Evolutionary conservation across 2,888 invertebrate genomes (phyloP), one percentile per base, ranked within the genome.

Genomic region (Aporophyla nigra): DNA sequence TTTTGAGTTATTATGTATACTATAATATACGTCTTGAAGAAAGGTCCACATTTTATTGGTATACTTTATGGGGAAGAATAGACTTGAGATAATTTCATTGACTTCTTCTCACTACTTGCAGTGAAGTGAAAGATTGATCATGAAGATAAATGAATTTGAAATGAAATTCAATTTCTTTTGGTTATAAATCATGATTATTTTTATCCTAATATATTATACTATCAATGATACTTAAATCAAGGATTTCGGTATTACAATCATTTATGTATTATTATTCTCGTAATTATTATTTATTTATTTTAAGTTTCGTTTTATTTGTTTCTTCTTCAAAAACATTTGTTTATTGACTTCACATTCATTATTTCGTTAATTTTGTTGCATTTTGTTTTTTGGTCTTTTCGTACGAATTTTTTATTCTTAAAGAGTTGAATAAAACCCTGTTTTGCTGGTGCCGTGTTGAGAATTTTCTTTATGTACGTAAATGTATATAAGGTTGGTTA

Each of bases 401-500:
- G 51, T 78, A 46, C 14, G 7, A 70, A 62, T 46, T 21, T 53
- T 76, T 65, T 62, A 69, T 74, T 58, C 72, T 24, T 46, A 21
- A 63, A 84, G n/a, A 79, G 58, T 61, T 80, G 72, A 79, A 49
- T 73, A 67, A 59, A 69, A 67, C 79, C n/a, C 74, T 43, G 68
- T 92, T 94, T 93, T 93, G 94, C 94, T 93, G 85, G 86, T 87
- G 93, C 93, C 87, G 80, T 91, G 88, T 90, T 86, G 77, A 85
- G 82, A 83, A 75, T 69, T 68, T 74, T 19, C 68, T 63, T 77
- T 76, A 77, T 76, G 82, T 74, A 82, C 59, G 40, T 76, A 9
- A 74, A 74, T 75, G 66, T 77, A 72, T 82, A 76, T 33, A 81
- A 71, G 66, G 69, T 81, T 79, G 72, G 75, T 76, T 82, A 76